Evolutionary conservation across 2,888 invertebrate genomes (phyloP).

Genomic region (Hermodice carunculata): DNA sequence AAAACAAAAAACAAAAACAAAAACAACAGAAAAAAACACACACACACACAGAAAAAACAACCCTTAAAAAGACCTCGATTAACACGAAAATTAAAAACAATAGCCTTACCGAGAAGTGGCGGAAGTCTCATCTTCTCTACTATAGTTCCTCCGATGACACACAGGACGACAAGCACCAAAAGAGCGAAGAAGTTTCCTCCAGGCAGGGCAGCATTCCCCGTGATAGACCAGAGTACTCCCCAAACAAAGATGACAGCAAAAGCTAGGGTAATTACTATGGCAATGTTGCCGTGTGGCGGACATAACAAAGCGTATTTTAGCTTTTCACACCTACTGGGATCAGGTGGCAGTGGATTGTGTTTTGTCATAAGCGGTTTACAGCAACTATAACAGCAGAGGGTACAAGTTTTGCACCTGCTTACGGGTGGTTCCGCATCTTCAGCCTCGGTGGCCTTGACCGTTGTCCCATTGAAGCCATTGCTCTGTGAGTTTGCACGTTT

Average conservation of each 20-base stretch:
- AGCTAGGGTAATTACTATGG: constrained; percentile 68
- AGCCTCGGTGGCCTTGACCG: no score
- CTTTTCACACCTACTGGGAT: constrained; percentile 26
- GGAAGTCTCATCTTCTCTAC: constrained; percentile 55
- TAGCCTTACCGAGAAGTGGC: constrained; percentile 55
- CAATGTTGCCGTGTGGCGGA: constrained; percentile 44
- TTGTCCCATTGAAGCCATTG: no score
- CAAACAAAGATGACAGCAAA: constrained; percentile 47
- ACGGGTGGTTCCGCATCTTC: no score
- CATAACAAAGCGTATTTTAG: constrained; percentile 35
- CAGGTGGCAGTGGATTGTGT: constrained; percentile 46
- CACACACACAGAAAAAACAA: no score
- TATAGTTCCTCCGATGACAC: constrained; percentile 58
- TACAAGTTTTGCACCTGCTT: no score
- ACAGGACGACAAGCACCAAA: constrained; percentile 53
- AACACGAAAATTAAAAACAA: background rate
- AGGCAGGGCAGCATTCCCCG: constrained; percentile 54
- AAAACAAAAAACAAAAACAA: no score
- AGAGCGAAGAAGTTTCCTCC: constrained; percentile 64
- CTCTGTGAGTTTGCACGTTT: no score
- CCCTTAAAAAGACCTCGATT: no score
- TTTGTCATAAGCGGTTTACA: constrained; percentile 49
- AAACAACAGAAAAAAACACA: no score
- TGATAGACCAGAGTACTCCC: constrained; percentile 52
- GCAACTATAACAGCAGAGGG: background rate